These are phyloP conservation scores for Myotis findleyi DNA, from an alignment of 2,797 vertebrate species.

Conservation along the genomic window DNA sequence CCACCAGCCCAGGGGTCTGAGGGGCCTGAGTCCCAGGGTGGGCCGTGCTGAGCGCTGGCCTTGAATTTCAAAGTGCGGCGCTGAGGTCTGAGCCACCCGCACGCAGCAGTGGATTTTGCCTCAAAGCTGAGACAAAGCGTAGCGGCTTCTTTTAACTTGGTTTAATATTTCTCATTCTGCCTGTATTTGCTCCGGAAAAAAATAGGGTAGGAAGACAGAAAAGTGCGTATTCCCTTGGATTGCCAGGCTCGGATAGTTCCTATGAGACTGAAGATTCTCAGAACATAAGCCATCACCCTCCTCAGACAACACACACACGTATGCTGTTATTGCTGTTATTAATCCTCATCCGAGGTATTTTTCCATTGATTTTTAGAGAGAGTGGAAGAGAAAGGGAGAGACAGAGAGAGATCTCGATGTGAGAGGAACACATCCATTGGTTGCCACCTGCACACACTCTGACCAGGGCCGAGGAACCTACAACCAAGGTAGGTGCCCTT, in stretches of 20 bases:
- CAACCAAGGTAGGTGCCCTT: neutral
- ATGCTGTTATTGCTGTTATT: too few relatives aligned
- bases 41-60: neutral
- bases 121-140: neutral
- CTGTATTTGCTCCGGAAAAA: neutral
- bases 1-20: neutral
- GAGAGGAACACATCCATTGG: neutral
- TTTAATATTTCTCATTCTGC: neutral
- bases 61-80: constrained; percentile 49
- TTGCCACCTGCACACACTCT: neutral
- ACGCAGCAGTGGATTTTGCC: neutral
- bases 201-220: neutral
- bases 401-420: neutral
- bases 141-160: neutral
- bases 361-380: neutral
- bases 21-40: neutral
- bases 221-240: neutral
- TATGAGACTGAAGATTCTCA: too few relatives aligned
- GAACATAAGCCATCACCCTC: too few relatives aligned
- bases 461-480: too few relatives aligned
- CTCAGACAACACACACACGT: too few relatives aligned
- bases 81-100: neutral
- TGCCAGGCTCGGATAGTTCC: neutral
- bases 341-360: neutral
- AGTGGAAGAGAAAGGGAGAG: neutral